These are phyloP conservation scores for Melinaea menophilus DNA, from an alignment of 2,888 invertebrate species.

Conservation along the genomic window DNA sequence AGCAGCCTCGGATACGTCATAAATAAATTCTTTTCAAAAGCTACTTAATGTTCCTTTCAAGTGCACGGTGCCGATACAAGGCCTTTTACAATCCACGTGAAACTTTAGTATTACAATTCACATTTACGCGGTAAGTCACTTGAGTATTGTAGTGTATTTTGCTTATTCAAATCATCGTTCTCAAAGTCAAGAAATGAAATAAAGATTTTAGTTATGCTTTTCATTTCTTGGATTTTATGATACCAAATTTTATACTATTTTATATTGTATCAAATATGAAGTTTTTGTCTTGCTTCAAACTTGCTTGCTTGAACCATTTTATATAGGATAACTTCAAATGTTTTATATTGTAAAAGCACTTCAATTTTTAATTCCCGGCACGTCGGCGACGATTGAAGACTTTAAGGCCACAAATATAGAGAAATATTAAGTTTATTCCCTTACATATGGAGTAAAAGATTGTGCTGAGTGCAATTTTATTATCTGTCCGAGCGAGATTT, in stretches of 20 bases:
- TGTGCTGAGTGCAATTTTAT: conserved; percentile 28
- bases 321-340: not conserved
- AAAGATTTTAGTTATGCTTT: not conserved
- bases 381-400: conserved; percentile 36
- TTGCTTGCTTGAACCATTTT: too few species aligned
- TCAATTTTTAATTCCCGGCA: conserved; percentile 37
- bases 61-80: conserved; percentile 22
- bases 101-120: conserved; percentile 10
- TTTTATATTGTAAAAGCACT: conserved; percentile 16
- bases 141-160: conserved; percentile 9
- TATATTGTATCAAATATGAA: too few species aligned
- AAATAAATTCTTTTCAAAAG: conserved; percentile 25
- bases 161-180: conserved; percentile 16
- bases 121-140: conserved; percentile 6
- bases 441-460: conserved; percentile 31
- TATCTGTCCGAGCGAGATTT: conserved; percentile 16
- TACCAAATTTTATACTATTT: not conserved
- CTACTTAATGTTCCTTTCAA: conserved; percentile 19
- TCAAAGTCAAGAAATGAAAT: conserved; percentile 1
- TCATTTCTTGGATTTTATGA: not conserved
- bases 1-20: conserved; percentile 23
- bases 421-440: conserved; percentile 34
- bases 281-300: too few species aligned
- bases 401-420: conserved; percentile 36
- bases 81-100: conserved; percentile 23